Base-by-base conservation (phyloP, 2,888 invertebrate species). In the Lissonota sp. region DNA sequence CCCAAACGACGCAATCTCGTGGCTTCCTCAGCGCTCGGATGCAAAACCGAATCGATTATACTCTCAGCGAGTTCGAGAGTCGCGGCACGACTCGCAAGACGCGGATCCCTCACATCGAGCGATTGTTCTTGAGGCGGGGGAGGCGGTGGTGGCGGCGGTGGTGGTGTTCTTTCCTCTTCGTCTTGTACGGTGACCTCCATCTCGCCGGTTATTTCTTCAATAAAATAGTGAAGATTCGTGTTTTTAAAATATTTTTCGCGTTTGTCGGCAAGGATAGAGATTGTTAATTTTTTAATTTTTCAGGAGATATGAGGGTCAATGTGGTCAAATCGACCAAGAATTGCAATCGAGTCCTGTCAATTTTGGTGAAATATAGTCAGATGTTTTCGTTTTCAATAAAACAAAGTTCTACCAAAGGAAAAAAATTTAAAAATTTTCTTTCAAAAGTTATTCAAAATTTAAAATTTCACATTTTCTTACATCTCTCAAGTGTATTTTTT, bases 21-120 rank as follows among this genome's bases (percentile, higher is more conserved):
- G 4, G 88, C 87, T 83, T 89, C 91, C 16, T 88, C 86, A 4
- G 90, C 85, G 40, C 88, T 88, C 1, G 92, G 90, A 26, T 91
- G 90, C 10, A 93, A 85, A 8, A 93, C 93, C 14, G 93, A 93
- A 80, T 93, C 93, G 1, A 93, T 92, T 60, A 93, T 91, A 71
- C 92, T 93, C 83, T 92, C 93, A 0, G 93, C 93, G 8, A 93
- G 86, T 80, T 92, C 91, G 39, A 90, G 85, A 1, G 90, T 90
- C 0, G 91, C 86, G 82, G 87, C 90, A 1, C 89, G 79, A 79
- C 86, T 88, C 6, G 86, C 84, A 6, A 88, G 84, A 16, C 88
- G 87, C 6, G 88, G 88, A 79, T 91, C 89, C 60, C 88, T 82
- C 14, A 79, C 84, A 26, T 83, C 84, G 12, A 71, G 58, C 12